These are phyloP conservation scores for Rhinogobio ventralis DNA, from an alignment of 2,797 vertebrate genomes.

Conservation along the genomic window DNA sequence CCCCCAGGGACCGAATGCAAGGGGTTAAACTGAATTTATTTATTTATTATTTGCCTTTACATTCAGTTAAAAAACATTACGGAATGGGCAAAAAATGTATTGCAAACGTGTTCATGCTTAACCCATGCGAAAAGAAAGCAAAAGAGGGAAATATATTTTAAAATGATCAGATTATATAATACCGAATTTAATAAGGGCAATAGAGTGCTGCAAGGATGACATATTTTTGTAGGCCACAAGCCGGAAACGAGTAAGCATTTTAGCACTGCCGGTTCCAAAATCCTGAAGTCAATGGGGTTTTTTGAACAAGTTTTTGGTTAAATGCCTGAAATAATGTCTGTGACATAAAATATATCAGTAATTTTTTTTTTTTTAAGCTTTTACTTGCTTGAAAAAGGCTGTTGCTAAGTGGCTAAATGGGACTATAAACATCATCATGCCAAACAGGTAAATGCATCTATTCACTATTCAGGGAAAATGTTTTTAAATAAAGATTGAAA, in stretches of 20 bases:
- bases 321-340: neutral
- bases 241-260: neutral
- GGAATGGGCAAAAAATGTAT: neutral
- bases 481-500: neutral
- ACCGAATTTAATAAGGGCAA: neutral
- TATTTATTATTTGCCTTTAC: neutral
- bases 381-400: neutral
- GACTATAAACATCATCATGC: neutral
- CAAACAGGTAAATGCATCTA: neutral
- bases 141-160: neutral
- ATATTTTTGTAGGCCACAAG: too few relatives aligned
- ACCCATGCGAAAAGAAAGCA: neutral
- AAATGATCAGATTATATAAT: conserved; percentile 9
- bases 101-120: neutral
- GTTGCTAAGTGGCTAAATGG: neutral
- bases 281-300: neutral
- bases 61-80: neutral
- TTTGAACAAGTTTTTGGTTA: neutral
- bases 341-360: neutral
- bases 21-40: neutral
- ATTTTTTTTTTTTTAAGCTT: neutral
- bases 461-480: neutral
- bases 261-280: neutral
- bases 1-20: neutral
- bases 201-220: neutral